Evolutionary conservation across 2,113 vertebrate species (phyloP), one percentile per base, ranked within the genome.

Genomic region (Gymnobelideus leadbeateri): DNA sequence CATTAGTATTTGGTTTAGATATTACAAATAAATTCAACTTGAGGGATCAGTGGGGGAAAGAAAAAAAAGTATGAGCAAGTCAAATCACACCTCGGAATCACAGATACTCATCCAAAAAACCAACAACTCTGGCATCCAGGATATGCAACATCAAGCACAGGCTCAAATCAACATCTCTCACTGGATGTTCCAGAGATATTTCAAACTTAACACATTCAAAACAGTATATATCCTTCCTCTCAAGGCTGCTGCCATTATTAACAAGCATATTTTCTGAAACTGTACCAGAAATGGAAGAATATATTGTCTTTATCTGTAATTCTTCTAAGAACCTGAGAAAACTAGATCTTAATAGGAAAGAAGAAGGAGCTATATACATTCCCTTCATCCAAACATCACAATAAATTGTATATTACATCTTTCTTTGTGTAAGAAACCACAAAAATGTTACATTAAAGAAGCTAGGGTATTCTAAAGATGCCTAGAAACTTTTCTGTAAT

Each of bases 261-360:
- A 51, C 24, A 90, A 25, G 31, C 28, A 84, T 43, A 49, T 90
- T 89, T 28, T 90, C 37, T 94, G 92, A 90, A 53, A 92, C 0
- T 94, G 94, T 90, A 91, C 90, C 0, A 53, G 5, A 89, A 57
- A 31, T 68, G 31, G 21, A 50, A 92, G 61, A 51, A 57, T 8
- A 31, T 19, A n/a, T 52, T 77, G 16, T 50, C 12, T 57, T 95
- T 91, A 89, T 26, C 92, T 93, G 68, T 90, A 28, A 93, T 93
- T 95, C 95, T 89, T 94, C 50, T 77, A 46, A 84, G 8, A 8
- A 23, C 89, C 49, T n/a, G 0, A 57, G 61, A 84, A 84, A n/a
- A 89, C 50, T 89, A 47, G 91, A 10, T 90, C 19, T 93, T 51
- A 46, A 57, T 89, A 91, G 16, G 92, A 50, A 89, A 25, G 9